These are phyloP conservation scores for Sorex fumeus DNA, from an alignment of 2,113 vertebrate genomes.

Conservation along the genomic window DNA sequence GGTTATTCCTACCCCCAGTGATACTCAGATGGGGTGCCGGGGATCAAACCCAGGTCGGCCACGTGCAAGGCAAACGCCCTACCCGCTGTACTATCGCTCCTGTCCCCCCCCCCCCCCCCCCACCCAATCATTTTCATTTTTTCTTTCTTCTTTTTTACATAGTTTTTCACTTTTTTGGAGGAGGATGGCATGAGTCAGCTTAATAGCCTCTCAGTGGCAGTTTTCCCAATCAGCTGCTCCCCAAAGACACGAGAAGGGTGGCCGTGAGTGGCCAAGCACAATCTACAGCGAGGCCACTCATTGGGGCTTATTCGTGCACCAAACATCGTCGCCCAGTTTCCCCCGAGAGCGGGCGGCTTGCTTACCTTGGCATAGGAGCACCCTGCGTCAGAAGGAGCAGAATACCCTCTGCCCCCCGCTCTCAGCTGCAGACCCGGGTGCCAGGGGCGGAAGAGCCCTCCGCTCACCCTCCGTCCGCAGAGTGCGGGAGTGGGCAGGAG, in stretches of 20 bases:
- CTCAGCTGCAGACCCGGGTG: constrained; percentile 77
- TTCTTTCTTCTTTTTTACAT: too few relatives aligned
- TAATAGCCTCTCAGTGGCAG: background rate
- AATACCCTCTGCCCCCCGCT: constrained; percentile 83
- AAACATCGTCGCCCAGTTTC: too few relatives aligned
- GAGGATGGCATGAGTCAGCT: constrained; percentile 10
- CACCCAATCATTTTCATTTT: too few relatives aligned
- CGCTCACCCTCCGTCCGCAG: constrained; percentile 16
- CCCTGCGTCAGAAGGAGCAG: constrained; percentile 59
- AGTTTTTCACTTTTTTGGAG: constrained; percentile 22
- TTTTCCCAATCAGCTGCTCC: background rate
- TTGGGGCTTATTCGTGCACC: too few relatives aligned
- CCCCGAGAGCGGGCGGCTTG: background rate
- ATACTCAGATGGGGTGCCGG: too few relatives aligned
- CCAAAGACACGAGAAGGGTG: background rate
- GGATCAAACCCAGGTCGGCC: too few relatives aligned
- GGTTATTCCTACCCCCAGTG: too few relatives aligned
- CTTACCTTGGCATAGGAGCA: background rate
- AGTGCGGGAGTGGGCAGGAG: constrained; percentile 66
- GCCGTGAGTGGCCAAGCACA: background rate
- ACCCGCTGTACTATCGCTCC: too few relatives aligned
- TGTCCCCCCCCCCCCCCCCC: too few relatives aligned
- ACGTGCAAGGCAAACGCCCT: too few relatives aligned
- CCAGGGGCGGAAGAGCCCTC: constrained; percentile 12
- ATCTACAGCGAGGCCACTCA: background rate